phyloP scores from a whole-genome alignment of 1,140 invertebrate genomes.

The Aphaenogaster rudis region DNA sequence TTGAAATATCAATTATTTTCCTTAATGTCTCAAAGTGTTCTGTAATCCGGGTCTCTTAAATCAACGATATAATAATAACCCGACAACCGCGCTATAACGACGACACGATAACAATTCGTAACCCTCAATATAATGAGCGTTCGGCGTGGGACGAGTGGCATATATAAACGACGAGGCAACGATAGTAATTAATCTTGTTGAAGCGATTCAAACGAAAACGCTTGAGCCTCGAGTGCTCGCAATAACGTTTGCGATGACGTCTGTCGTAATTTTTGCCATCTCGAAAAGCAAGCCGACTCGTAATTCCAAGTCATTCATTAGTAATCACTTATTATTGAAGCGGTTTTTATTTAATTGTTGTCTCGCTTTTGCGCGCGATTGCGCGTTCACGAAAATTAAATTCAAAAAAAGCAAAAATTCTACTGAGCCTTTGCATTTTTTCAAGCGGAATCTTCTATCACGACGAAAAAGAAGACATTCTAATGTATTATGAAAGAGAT shows the following conservation, averaged over 20 bases:
- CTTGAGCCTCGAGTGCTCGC: conserved; percentile 19
- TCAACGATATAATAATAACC: neutral
- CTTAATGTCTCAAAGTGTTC: neutral
- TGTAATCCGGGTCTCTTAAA: neutral
- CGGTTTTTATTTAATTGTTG: conserved; percentile 1
- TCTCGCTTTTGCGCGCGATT: neutral
- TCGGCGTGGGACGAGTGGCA: neutral
- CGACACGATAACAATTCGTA: conserved; percentile 2
- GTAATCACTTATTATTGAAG: conserved; percentile 3
- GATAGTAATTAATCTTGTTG: conserved; percentile 42
- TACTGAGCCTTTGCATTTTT: neutral
- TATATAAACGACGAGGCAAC: conserved; percentile 16
- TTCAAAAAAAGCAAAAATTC: neutral
- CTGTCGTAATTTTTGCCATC: conserved; percentile 10
- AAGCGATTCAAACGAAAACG: conserved; percentile 49
- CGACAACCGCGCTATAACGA: neutral
- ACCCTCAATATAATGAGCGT: conserved; percentile 20
- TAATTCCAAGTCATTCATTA: conserved; percentile 17
- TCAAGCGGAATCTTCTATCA: neutral
- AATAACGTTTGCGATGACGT: conserved; percentile 40
- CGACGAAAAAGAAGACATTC: neutral
- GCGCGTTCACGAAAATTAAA: conserved; percentile 26
- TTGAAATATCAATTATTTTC: conserved; percentile 16
- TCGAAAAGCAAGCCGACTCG: neutral
- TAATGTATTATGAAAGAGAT: neutral